Base-by-base conservation (phyloP, 1,140 invertebrate species). In the Teleogryllus occipitalis region DNA sequence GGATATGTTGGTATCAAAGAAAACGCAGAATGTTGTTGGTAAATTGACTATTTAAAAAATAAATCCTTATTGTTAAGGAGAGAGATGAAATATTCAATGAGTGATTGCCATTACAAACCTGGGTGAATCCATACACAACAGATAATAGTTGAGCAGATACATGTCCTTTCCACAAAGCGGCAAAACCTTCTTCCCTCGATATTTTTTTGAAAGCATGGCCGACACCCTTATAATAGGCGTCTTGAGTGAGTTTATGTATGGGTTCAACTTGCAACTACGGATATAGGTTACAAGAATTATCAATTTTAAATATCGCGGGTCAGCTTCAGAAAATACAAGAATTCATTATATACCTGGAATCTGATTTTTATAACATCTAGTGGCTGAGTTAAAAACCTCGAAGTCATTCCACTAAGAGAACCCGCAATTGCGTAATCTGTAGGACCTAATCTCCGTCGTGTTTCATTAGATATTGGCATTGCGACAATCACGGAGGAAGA, bases 331-430 rank as follows among this genome's bases (percentile, higher is more conserved):
- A 39, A 39, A 39, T 39, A 39, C 27, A 2, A 39, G 27, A 39
- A 39, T 39, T 39, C 77, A 47, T 76, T 76, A 79, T 79, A 82
- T 87, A 94, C 92, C 88, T 95, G 97, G 89, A 98, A 98, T 82
- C 97, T 89, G 84, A 98, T 98, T 89, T 99, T 99, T 15, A 99
- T 84, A 21, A 99, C 97, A 90, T 99, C 97, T 7, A 97, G 87
- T 0, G 96, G 96, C 85, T 98, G 97, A 83, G 90, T 92, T 49
- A 95, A 82, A 39, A 92, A 91, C 83, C 97, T 89, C 7, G 96
- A 96, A 15, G 95, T 84, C 65, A 92, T 91, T n/a, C 96, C 96
- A 84, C 94, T 92, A 22, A 89, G 82, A 78, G 92, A 95, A 21
- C 97, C 96, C 81, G 96, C 94, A 80, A 94, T 81, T 73, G 89